These are phyloP conservation scores for Drosophila neotestacea DNA, from an alignment of 2,888 invertebrate genomes.

Conservation along the genomic window DNA sequence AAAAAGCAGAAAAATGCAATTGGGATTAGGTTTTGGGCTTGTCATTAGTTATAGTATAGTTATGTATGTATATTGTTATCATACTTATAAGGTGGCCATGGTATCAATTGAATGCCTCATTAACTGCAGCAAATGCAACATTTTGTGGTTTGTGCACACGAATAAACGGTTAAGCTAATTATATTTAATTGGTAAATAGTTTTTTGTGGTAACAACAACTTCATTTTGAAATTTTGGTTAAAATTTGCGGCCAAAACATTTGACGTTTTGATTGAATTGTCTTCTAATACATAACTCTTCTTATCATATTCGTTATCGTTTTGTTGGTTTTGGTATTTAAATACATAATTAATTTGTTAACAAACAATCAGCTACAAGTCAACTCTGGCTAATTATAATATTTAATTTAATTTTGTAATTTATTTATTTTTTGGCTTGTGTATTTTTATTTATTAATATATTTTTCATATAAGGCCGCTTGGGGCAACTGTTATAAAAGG, in stretches of 20 bases:
- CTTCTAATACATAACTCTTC: constrained; percentile 22
- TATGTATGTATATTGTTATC: background rate
- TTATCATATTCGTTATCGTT: background rate
- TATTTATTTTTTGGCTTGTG: constrained; percentile 31
- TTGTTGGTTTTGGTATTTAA: constrained; percentile 13
- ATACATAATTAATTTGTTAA: constrained; percentile 50
- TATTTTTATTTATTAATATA: constrained; percentile 32
- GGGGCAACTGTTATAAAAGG: constrained; percentile 70
- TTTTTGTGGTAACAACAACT: constrained; percentile 44
- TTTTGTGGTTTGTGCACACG: constrained; percentile 48
- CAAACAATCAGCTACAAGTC: constrained; percentile 73
- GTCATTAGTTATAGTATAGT: background rate
- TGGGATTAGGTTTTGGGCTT: background rate
- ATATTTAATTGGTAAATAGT: constrained; percentile 33
- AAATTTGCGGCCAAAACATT: constrained; percentile 54
- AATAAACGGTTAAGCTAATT: constrained; percentile 40
- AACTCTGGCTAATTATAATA: constrained; percentile 65
- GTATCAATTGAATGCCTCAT: constrained; percentile 13
- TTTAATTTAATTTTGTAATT: constrained; percentile 1
- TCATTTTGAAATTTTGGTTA: constrained; percentile 32
- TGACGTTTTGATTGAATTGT: constrained; percentile 29
- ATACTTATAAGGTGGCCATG: background rate
- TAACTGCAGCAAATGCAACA: constrained; percentile 45
- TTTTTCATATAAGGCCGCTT: constrained; percentile 64
- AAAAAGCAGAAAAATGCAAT: constrained; percentile 31